These are phyloP conservation scores for Eufriesea mexicana DNA, from an alignment of 1,140 invertebrate species.

Conservation along the genomic window DNA sequence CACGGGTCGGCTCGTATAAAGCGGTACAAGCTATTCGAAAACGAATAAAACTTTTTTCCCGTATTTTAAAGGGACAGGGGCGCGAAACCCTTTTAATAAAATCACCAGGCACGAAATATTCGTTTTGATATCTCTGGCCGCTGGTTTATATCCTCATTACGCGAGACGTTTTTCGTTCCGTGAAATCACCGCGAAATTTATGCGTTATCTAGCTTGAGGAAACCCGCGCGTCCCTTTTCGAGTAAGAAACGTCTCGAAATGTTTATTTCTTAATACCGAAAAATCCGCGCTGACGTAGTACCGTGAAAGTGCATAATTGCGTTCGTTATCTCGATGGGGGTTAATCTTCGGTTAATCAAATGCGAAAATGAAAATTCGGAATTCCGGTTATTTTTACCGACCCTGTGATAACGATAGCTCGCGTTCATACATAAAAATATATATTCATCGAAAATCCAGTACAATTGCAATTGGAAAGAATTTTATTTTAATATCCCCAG, in stretches of 20 bases:
- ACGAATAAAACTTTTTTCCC: not conserved
- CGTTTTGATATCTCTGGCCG: not conserved
- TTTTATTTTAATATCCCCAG: no score
- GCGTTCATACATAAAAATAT: no score
- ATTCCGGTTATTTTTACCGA: no score
- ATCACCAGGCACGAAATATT: constrained; percentile 19
- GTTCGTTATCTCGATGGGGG: no score
- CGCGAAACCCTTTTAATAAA: constrained; percentile 14
- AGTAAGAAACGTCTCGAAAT: not conserved
- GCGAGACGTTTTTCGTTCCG: not conserved
- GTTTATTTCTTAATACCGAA: no score
- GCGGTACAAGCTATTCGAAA: not conserved
- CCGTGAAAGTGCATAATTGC: no score
- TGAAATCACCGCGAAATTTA: not conserved
- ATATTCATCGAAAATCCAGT: no score
- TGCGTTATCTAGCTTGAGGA: not conserved
- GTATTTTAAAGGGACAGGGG: not conserved
- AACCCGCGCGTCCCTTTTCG: not conserved
- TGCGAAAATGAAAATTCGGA: no score
- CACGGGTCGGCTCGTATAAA: not conserved
- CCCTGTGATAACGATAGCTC: no score
- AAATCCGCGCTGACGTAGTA: no score
- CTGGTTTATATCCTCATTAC: not conserved
- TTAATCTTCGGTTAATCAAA: no score
- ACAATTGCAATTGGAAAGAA: no score